phyloP scores from a whole-genome alignment of 2,888 invertebrate species.

The Sussaba pulchella region DNA sequence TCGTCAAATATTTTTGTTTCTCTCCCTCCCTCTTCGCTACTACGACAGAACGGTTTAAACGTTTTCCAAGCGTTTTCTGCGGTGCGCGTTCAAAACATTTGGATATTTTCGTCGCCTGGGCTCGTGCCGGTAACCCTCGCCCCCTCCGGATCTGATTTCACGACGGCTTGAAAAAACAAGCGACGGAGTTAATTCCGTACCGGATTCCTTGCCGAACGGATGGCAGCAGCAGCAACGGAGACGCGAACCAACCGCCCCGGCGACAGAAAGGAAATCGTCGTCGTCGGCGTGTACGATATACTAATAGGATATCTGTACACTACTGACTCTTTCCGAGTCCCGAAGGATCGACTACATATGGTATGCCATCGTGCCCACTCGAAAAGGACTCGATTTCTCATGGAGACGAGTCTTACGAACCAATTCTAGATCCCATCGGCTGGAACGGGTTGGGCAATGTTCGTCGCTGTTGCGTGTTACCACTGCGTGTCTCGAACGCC shows the following conservation, averaged over 20 bases:
- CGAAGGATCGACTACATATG: slow-evolving; percentile 34
- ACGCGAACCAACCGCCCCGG: slow-evolving; percentile 18
- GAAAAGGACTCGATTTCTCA: neutral
- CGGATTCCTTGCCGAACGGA: slow-evolving; percentile 62
- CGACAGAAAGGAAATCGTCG: slow-evolving; percentile 62
- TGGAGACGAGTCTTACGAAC: neutral
- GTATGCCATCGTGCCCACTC: slow-evolving; percentile 12
- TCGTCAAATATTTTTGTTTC: neutral
- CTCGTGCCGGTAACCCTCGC: slow-evolving; percentile 62
- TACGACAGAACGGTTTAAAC: slow-evolving; percentile 16
- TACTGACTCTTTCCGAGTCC: slow-evolving; percentile 1
- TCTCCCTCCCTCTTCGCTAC: neutral
- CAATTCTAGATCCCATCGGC: slow-evolving; percentile 22
- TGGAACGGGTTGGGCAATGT: slow-evolving; percentile 45
- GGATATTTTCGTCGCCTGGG: slow-evolving; percentile 64
- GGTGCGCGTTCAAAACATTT: slow-evolving; percentile 55
- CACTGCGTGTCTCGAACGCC: slow-evolving; percentile 48
- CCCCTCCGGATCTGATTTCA: slow-evolving; percentile 71
- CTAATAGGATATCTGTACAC: neutral
- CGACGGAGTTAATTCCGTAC: slow-evolving; percentile 71
- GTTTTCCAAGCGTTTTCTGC: slow-evolving; percentile 43
- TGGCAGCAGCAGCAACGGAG: neutral
- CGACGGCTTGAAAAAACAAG: slow-evolving; percentile 71
- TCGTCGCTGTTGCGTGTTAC: slow-evolving; percentile 53
- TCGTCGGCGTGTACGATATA: slow-evolving; percentile 34